Evolutionary conservation across 1,140 invertebrate species (phyloP).

Genomic region (Drosophila lacteicornis): DNA sequence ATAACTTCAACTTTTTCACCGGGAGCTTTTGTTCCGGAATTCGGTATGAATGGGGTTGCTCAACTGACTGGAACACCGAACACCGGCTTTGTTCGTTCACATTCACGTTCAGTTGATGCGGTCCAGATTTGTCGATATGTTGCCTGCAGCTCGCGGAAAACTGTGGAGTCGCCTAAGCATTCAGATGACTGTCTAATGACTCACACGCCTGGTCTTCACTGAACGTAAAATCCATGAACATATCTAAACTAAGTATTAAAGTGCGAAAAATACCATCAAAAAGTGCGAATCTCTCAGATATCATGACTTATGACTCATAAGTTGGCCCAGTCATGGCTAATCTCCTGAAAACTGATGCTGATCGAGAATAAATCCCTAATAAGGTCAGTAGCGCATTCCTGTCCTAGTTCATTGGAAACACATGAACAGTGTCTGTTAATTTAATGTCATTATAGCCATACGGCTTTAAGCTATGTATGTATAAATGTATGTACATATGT

Average conservation of each 20-base stretch:
- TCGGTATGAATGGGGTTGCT: conserved; percentile 59
- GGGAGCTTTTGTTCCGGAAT: conserved; percentile 64
- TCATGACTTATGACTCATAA: too few species aligned
- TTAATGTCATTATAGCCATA: background rate
- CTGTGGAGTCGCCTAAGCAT: conserved; percentile 1
- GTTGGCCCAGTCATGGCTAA: background rate
- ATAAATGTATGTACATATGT: background rate
- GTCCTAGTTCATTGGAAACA: too few species aligned
- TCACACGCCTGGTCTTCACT: background rate
- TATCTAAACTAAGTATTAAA: background rate
- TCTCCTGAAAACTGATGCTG: background rate
- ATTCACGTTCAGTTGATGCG: conserved; percentile 12
- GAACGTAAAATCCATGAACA: background rate
- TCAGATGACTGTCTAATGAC: conserved; percentile 13
- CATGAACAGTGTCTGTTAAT: background rate
- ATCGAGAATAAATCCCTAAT: background rate
- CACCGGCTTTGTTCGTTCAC: conserved; percentile 38
- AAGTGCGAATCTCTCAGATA: background rate
- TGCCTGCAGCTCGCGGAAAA: background rate
- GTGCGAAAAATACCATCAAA: background rate
- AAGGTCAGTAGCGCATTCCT: too few species aligned
- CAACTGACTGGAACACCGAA: conserved; percentile 77
- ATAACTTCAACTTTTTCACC: conserved; percentile 52
- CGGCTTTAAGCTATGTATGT: too few species aligned
- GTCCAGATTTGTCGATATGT: conserved; percentile 12